Conservation (phyloP, 1,140 invertebrate species). For the Aricia agestis region DNA sequence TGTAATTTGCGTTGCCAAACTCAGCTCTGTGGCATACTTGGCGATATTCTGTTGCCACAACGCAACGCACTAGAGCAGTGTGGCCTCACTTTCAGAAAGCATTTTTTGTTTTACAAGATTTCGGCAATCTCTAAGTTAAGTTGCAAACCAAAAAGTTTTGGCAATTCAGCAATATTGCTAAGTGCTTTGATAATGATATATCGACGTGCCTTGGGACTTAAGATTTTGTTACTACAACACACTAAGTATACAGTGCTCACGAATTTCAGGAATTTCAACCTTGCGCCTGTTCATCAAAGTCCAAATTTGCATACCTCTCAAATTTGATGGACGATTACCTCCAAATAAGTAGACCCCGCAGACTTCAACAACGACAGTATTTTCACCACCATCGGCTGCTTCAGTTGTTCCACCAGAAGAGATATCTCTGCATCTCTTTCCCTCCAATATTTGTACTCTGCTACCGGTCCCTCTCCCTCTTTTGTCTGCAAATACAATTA, state of each 20-base stretch:
- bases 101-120: constrained; percentile 2
- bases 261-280: neutral
- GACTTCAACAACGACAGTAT: constrained; percentile 70
- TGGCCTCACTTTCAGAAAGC: neutral
- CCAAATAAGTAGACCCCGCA: constrained; percentile 40
- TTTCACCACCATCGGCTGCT: constrained; percentile 80
- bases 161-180: constrained; percentile 7
- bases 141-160: neutral
- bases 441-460: constrained; percentile 90
- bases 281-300: neutral
- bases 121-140: neutral
- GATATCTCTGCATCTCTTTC: constrained; percentile 85
- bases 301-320: neutral
- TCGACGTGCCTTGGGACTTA: neutral
- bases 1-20: too few relatives aligned
- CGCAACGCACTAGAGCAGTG: too few relatives aligned
- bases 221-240: neutral
- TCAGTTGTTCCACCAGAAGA: constrained; percentile 87
- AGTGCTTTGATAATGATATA: constrained; percentile 1
- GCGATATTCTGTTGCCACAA: too few relatives aligned
- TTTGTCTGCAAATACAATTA: constrained; percentile 53
- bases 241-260: neutral
- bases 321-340: constrained; percentile 30
- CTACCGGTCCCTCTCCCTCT: constrained; percentile 84
- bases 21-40: too few relatives aligned